Conservation (phyloP, 2,113 vertebrate genomes). For the Entomyzon cyanotis region DNA sequence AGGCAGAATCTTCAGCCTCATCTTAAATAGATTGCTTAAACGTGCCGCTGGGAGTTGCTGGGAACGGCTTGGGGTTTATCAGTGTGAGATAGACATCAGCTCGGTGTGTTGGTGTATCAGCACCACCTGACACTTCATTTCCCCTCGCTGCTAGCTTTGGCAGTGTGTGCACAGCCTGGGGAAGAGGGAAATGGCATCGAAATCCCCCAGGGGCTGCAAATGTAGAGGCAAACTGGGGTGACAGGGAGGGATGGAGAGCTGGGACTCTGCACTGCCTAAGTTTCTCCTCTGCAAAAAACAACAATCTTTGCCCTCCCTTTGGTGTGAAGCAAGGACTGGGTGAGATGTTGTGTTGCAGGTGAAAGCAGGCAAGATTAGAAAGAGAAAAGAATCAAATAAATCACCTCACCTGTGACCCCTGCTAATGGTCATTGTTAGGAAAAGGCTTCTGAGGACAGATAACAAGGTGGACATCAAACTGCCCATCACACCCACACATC, state of each 20-base stretch:
- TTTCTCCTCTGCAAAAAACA: not conserved
- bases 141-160: not conserved
- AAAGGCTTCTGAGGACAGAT: not conserved
- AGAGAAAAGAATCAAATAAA: not conserved
- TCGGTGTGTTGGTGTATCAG: not conserved
- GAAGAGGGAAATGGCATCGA: not conserved
- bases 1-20: not conserved
- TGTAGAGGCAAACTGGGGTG: not conserved
- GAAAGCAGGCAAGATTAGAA: not conserved
- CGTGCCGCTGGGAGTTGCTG: not conserved
- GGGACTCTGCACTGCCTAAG: not conserved
- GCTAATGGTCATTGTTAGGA: not conserved
- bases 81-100: not conserved
- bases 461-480: not conserved
- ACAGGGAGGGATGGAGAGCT: not conserved
- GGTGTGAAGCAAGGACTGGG: not conserved
- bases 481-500: not conserved
- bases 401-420: not conserved
- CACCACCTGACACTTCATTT: not conserved
- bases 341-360: not conserved
- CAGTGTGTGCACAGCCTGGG: not conserved
- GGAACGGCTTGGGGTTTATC: slow-evolving; percentile 5
- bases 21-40: not conserved
- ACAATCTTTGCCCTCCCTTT: not conserved
- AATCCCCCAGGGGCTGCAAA: not conserved